Evolutionary conservation across 2,797 vertebrate genomes (phyloP), one percentile per base, ranked within the genome.

Genomic region (Enteromius radiatus): DNA sequence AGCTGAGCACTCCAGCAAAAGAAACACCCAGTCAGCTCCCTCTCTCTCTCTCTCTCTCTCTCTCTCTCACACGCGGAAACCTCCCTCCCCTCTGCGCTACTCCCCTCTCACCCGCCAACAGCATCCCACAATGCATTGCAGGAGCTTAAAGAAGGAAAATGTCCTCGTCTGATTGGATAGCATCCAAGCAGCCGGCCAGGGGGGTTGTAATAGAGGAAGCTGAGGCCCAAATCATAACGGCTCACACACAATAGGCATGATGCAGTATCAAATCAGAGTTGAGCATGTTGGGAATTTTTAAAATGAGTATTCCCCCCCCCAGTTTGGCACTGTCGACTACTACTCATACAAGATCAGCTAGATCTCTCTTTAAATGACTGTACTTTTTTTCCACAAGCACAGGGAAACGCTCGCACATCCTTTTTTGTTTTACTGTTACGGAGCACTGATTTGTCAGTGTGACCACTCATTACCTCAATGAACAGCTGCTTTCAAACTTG

Each of bases 401-500:
- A 92, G 88, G 87, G 77, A 86, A 80, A 63, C 86, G 83, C 89
- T 86, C 86, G 86, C 85, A 84, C 69, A 84, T 76, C 81, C 56
- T 81, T 78, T 43, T 87, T 88, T 88, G 78, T 84, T 74, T 56
- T 88, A 87, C 88, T 87, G 88, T 89, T 49, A 71, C 83, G 80
- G 86, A 87, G 87, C 86, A 65, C 84, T 86, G 80, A 76, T 75
- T 31, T 84, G 52, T 86, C 87, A 82, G 85, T 75, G 82, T 89
- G 68, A 87, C 87, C 88, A 89, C 91, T 89, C 70, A 78, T 87
- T 64, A 87, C 88, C 89, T 89, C 85, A 85, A 54, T 79, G 70
- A 88, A 92, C 93, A 92, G 93, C 94, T 94, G 93, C 94, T 95
- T 95, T 95, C 80, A 93, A 94, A 94, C 93, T 91, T 91, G 88